Evolutionary conservation across 2,113 vertebrate genomes (phyloP).

Genomic region (Lophotis ruficrista): DNA sequence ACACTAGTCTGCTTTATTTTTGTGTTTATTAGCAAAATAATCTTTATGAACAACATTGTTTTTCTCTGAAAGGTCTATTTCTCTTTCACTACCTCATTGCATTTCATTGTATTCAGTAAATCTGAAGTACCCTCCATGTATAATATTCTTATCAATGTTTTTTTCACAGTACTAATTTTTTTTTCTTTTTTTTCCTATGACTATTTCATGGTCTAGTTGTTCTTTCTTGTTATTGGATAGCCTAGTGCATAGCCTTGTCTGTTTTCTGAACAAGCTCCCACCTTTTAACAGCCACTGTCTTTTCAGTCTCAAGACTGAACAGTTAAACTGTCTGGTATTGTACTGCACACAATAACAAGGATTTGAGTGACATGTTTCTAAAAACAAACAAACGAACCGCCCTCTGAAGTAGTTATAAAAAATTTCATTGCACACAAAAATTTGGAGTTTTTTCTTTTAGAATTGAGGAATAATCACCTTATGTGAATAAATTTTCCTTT

Average conservation of each 20-base stretch:
- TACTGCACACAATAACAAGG: neutral
- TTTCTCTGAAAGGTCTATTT: neutral
- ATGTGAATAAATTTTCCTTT: neutral
- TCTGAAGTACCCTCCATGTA: neutral
- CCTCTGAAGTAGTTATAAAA: neutral
- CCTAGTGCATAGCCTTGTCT: neutral
- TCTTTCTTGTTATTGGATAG: neutral
- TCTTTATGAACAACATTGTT: conserved; percentile 4
- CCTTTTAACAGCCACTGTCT: neutral
- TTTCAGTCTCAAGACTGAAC: neutral
- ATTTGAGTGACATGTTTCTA: neutral
- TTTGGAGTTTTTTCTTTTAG: neutral
- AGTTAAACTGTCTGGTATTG: neutral
- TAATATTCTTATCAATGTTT: neutral
- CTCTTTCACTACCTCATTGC: neutral
- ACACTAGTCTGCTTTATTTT: neutral
- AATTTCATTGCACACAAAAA: neutral
- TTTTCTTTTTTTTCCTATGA: neutral
- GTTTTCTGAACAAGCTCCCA: neutral
- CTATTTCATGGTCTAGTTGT: neutral
- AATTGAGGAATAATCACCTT: neutral
- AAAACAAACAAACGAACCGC: neutral
- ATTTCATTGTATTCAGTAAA: neutral
- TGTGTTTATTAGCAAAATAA: neutral
- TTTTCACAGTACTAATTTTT: neutral